A percentile compares a stretch with the other conserved stretches of the same genome.
Evolutionary conservation across 92 coral and sea anemone genomes (phyloP).

Genomic region (Plumapathes pennacea): DNA sequence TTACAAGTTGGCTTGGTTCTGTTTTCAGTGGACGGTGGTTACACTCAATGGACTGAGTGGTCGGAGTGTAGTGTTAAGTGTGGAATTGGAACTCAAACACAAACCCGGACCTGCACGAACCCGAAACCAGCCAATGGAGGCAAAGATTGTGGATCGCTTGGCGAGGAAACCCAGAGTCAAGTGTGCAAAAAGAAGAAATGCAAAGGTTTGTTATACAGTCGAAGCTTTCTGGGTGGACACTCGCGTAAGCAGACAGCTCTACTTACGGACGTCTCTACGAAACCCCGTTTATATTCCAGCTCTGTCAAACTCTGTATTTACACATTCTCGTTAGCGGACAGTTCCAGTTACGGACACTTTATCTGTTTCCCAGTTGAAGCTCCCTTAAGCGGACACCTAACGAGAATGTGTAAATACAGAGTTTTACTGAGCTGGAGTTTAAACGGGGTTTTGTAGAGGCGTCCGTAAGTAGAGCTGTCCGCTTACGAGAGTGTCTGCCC

Average conservation of each 20-base stretch:
- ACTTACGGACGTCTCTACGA: too few species aligned
- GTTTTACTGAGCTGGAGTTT: too few species aligned
- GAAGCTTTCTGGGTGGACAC: too few species aligned
- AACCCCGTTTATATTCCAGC: too few species aligned
- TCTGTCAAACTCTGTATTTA: neutral
- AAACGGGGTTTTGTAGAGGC: too few species aligned
- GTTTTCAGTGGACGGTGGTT: constrained; percentile 26
- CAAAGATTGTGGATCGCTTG: constrained; percentile 2
- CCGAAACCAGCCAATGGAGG: constrained; percentile 21
- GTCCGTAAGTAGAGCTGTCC: too few species aligned
- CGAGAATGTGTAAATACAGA: too few species aligned
- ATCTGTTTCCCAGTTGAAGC: neutral
- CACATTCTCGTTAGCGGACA: neutral
- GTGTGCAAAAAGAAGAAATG: constrained; percentile 9
- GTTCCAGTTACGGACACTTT: neutral
- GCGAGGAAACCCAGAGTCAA: neutral
- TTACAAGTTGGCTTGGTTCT: neutral
- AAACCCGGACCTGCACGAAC: constrained; percentile 12
- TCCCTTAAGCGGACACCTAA: too few species aligned
- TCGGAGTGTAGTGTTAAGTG: constrained; percentile 1
- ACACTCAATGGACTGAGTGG: constrained; percentile 12
- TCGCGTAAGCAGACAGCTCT: too few species aligned
- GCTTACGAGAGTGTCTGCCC: too few species aligned
- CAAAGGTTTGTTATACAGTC: neutral
- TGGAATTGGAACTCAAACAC: constrained; percentile 13